Evolutionary conservation across 2,113 vertebrate genomes (phyloP), one percentile per base, ranked within the genome.

Genomic region (Chaetops frenatus): DNA sequence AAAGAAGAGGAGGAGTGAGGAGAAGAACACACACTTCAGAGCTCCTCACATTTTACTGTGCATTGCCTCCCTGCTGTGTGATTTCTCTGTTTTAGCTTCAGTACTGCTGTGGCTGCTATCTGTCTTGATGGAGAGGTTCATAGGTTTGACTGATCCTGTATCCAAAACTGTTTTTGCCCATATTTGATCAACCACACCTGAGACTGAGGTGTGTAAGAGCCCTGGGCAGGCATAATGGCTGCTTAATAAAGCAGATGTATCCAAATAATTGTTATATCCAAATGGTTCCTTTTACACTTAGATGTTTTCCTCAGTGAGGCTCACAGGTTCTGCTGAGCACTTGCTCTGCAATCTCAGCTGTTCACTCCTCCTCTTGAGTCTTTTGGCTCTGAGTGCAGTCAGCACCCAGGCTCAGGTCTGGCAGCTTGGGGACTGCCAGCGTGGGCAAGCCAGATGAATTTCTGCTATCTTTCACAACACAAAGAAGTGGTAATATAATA

Each of bases 31-130:
- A 66, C 31, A 64, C 61, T 93, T 94, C 87, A 80, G 66, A 85
- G 48, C 20, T 88, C 66, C 81, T 93, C 57, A 38, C 27, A 57
- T 76, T 93, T 94, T 95, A 76, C 66, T 72, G 81, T 65, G 78
- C 74, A 24, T 88, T 94, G 74, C 74, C 36, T 86, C 58, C 88
- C 81, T 86, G 87, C 78, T 81, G 81, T 69, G 85, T 85, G 78
- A 76, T 80, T 91, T 92, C 70, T 91, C 40, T 94, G 74, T 90
- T 94, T 95, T 76, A 91, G n/a, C 40, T 91, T 80, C 74, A 70
- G 74, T 61, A 54, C 53, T 94, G 42, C 54, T 86, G 35, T 0
- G 14, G 72, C 89, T 96, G 78, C 84, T 94, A 40, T 69, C 35
- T 96, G 19, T 78, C 85, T 85, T 54, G 38, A 81, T 31, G 51